These are phyloP conservation scores for Pelobates fuscus DNA, from an alignment of 2,113 vertebrate genomes.

Conservation along the genomic window DNA sequence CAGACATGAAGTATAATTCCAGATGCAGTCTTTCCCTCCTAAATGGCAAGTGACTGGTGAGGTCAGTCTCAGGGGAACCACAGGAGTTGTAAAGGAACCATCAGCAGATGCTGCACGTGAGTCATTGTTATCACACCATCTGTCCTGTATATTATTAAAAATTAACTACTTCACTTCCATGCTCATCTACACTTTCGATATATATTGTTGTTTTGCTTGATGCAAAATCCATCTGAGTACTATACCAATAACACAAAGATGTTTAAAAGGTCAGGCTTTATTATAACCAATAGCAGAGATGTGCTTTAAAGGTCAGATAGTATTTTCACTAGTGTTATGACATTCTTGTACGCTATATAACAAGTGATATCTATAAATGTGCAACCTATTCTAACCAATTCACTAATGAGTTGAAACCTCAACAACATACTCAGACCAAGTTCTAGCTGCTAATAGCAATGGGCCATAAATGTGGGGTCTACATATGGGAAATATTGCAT, in stretches of 20 bases:
- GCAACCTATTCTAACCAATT: too few relatives aligned
- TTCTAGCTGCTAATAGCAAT: too few relatives aligned
- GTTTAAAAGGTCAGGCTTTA: not conserved
- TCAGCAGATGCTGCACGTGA: conserved; percentile 41
- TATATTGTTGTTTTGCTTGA: not conserved
- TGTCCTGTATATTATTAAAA: conserved; percentile 26
- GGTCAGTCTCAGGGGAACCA: conserved; percentile 25
- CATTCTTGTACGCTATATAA: too few relatives aligned
- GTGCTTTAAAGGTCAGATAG: not conserved
- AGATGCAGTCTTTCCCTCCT: conserved; percentile 1
- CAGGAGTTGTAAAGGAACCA: conserved; percentile 13
- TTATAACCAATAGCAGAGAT: not conserved
- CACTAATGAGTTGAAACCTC: too few relatives aligned
- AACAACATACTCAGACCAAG: too few relatives aligned
- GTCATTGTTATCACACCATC: conserved; percentile 27
- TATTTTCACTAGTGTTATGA: not conserved
- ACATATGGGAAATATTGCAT: too few relatives aligned
- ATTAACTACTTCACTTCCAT: not conserved
- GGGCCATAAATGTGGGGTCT: too few relatives aligned
- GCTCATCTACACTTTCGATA: not conserved
- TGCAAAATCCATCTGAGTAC: not conserved
- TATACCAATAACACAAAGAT: not conserved
- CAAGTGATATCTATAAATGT: too few relatives aligned
- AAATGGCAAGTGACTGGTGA: conserved; percentile 10
- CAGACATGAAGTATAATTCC: conserved; percentile 6